Percentiles rank a stretch among this genome's conserved stretches.
Conservation (phyloP, 2,113 vertebrate genomes). For the Varanus salvator region DNA sequence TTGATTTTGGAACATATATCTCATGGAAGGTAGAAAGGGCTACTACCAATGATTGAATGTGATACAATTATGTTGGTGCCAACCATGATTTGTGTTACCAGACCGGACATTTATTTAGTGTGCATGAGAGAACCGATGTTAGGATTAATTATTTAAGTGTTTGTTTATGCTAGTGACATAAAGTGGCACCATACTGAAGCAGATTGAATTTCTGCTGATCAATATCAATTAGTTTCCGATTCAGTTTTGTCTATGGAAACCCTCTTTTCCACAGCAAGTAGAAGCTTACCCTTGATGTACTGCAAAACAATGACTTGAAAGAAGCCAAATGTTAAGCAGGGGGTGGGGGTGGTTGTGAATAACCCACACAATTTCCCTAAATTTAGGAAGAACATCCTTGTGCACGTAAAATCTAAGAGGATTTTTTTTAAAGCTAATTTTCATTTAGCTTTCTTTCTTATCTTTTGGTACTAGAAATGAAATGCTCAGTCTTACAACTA, state of each 20-base stretch:
- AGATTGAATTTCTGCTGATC: constrained; percentile 35
- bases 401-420: constrained; percentile 66
- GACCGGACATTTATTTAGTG: constrained; percentile 40
- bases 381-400: constrained; percentile 68
- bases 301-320: constrained; percentile 71
- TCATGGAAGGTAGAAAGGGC: not conserved
- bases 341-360: not conserved
- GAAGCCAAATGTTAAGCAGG: constrained; percentile 73
- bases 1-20: not conserved
- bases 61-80: not conserved
- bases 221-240: not conserved
- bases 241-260: not conserved
- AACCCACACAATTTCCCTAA: constrained; percentile 72
- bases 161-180: constrained; percentile 27
- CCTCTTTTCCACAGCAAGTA: constrained; percentile 11
- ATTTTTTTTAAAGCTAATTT: constrained; percentile 57
- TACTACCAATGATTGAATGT: not conserved
- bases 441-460: constrained; percentile 75
- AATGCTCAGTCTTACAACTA: constrained; percentile 2
- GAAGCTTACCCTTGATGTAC: constrained; percentile 51
- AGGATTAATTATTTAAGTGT: not conserved
- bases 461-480: constrained; percentile 66
- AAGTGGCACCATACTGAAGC: constrained; percentile 68
- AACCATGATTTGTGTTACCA: not conserved
- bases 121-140: not conserved